Evolutionary conservation across 30 jellyfish, hydroid and myxozoan species (phyloP).

Genomic region (Aurelia coerulea): DNA sequence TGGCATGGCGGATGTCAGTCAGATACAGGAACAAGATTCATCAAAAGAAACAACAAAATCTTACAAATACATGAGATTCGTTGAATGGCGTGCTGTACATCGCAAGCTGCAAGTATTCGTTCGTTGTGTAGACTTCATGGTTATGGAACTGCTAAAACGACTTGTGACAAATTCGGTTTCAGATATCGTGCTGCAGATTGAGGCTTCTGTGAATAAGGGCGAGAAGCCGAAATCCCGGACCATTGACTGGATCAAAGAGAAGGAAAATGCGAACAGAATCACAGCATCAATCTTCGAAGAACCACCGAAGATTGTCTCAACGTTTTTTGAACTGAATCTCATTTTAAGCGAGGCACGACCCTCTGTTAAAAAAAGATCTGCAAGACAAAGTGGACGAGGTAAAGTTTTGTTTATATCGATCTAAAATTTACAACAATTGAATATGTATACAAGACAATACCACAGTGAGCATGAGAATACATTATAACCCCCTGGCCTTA

Average conservation of each 20-base stretch:
- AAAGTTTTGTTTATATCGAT: too few species aligned
- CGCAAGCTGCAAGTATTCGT: slow-evolving; percentile 53
- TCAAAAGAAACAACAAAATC: slow-evolving; percentile 25
- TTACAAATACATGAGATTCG: slow-evolving; percentile 57
- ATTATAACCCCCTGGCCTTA: too few species aligned
- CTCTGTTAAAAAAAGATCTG: slow-evolving; percentile 22
- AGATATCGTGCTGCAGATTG: slow-evolving; percentile 46
- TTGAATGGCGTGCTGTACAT: slow-evolving; percentile 57
- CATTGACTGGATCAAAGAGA: slow-evolving; percentile 29
- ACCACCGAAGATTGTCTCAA: slow-evolving; percentile 27
- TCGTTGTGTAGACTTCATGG: slow-evolving; percentile 74
- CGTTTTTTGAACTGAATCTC: slow-evolving; percentile 42
- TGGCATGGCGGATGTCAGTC: slow-evolving; percentile 41
- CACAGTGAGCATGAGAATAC: too few species aligned
- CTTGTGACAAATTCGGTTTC: slow-evolving; percentile 54
- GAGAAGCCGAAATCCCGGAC: slow-evolving; percentile 43
- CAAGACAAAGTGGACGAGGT: background rate
- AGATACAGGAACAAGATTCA: background rate
- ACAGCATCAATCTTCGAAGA: background rate
- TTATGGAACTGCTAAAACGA: slow-evolving; percentile 66
- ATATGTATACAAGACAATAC: too few species aligned
- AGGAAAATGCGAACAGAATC: background rate
- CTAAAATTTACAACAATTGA: too few species aligned
- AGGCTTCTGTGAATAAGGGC: slow-evolving; percentile 48
- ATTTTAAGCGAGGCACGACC: slow-evolving; percentile 4